Conservation (phyloP, 2,113 vertebrate genomes). For the Protomyctophum bolini region DNA sequence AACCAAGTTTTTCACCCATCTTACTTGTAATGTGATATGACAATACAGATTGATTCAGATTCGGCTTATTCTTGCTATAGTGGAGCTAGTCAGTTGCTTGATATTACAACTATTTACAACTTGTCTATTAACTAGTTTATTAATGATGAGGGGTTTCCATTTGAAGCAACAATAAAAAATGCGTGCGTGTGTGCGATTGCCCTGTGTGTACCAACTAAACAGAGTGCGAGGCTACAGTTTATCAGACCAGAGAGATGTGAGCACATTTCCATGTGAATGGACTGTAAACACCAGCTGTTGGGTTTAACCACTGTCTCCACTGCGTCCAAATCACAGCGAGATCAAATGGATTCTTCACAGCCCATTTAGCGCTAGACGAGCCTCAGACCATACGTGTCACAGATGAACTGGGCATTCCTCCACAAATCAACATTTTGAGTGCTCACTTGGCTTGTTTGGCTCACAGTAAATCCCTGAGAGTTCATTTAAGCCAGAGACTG, state of each 20-base stretch:
- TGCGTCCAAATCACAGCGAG: constrained; percentile 51
- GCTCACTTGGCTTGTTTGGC: constrained; percentile 44
- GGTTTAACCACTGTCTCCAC: constrained; percentile 45
- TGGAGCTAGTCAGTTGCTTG: constrained; percentile 44
- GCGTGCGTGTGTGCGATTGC: constrained; percentile 17
- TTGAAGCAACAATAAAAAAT: constrained; percentile 50
- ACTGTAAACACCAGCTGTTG: constrained; percentile 67
- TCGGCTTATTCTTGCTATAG: not conserved
- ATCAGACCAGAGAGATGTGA: constrained; percentile 48
- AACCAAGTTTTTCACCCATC: not conserved
- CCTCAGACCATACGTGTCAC: constrained; percentile 27
- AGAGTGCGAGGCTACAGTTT: constrained; percentile 33
- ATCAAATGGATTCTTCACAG: constrained; percentile 62
- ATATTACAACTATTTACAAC: constrained; percentile 38
- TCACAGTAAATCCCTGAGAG: not conserved
- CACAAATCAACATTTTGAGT: constrained; percentile 57
- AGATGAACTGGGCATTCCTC: constrained; percentile 25
- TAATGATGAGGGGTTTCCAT: constrained; percentile 58
- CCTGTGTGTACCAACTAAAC: constrained; percentile 14
- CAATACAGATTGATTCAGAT: too few species aligned
- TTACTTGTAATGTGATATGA: too few species aligned
- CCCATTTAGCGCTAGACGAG: constrained; percentile 45
- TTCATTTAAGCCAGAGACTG: too few species aligned
- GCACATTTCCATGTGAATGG: constrained; percentile 51
- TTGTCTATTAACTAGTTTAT: constrained; percentile 53